Base-by-base conservation (phyloP, 2,888 invertebrate genomes). In the Meloe dianella region DNA sequence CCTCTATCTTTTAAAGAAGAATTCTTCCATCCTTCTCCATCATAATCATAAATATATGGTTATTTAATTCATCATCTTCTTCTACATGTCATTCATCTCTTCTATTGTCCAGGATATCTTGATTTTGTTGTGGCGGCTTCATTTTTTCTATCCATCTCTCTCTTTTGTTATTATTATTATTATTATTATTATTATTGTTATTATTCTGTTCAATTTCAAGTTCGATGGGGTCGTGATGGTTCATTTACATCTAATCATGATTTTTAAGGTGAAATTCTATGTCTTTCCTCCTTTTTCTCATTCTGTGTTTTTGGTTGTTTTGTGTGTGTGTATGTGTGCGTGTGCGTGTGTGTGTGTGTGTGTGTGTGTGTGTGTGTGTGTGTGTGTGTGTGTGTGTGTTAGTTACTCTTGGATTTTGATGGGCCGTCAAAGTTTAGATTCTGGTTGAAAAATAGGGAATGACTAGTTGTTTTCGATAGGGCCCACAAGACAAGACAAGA, bases 1-100 rank as follows among this genome's bases (percentile, higher is more conserved):
- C 12, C 8, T 8, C 8, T 32, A 10, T 32, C 12, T 32, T 10
- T 32, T 32, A 12, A 14, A 14, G 2, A 32, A 59, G 4, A 47
- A 47, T 35, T 57, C 32, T 6, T n/a, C 38, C 57, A 38, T 61
- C 62, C 14, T 24, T 57, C 9, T 57, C 10, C 27, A 24, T 57
- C 57, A 22, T 12, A 57, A 47, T 64, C 64, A 61, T 61, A 41
- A 17, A 64, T 54, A 30, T 29, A 57, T 24, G 6, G 10, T 10
- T 14, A 17, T 57, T 57, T 30, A 30, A 57, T 57, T 57, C 47
- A 20, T 47, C 47, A 17, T 27, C 57, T 17, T 22, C 38, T n/a
- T 64, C 64, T 63, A 68, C 72, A 68, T 74, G 75, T 75, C 75
- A 74, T 75, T 75, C 74, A 74, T 75, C 72, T 71, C 71, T 29